phyloP scores from a whole-genome alignment of 2,888 invertebrate genomes.

The Xanthostigma xanthostigma region DNA sequence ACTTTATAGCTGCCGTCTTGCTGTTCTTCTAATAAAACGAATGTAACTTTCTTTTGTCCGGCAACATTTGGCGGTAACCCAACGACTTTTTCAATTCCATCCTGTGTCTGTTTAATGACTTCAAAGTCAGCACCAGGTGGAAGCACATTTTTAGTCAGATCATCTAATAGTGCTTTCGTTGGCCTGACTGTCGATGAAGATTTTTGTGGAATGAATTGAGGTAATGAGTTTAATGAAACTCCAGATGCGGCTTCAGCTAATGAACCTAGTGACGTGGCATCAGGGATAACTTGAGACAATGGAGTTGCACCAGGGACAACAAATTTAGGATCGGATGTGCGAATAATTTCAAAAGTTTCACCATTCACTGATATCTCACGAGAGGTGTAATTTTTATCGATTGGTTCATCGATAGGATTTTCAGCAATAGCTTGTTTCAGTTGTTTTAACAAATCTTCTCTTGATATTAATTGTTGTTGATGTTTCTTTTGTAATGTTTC shows the following conservation, averaged over 20 bases:
- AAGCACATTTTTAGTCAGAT: constrained; percentile 62
- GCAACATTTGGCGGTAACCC: constrained; percentile 43
- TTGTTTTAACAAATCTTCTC: constrained; percentile 60
- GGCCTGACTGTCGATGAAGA: constrained; percentile 38
- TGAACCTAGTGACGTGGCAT: constrained; percentile 7
- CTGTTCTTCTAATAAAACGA: constrained; percentile 74
- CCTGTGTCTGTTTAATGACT: constrained; percentile 57
- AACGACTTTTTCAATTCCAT: constrained; percentile 54
- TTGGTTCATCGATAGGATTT: constrained; percentile 44
- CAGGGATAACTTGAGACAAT: constrained; percentile 15
- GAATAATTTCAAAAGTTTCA: constrained; percentile 57
- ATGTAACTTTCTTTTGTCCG: constrained; percentile 67
- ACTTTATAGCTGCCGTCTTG: constrained; percentile 74
- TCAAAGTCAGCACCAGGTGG: constrained; percentile 70
- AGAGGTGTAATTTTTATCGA: constrained; percentile 52
- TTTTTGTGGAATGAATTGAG: constrained; percentile 29
- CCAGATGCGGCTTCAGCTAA: constrained; percentile 38
- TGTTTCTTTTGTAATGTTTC: constrained; percentile 25
- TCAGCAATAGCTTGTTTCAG: constrained; percentile 58
- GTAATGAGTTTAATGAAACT: constrained; percentile 22
- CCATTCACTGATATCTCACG: constrained; percentile 63
- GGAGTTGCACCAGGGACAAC: constrained; percentile 27
- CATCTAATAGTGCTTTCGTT: constrained; percentile 53
- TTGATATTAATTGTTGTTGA: constrained; percentile 39
- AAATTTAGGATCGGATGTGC: constrained; percentile 50